A percentile compares a stretch with the other conserved stretches of the same genome.
phyloP scores from a whole-genome alignment of 2,797 vertebrate species.

The Morelia viridis region DNA sequence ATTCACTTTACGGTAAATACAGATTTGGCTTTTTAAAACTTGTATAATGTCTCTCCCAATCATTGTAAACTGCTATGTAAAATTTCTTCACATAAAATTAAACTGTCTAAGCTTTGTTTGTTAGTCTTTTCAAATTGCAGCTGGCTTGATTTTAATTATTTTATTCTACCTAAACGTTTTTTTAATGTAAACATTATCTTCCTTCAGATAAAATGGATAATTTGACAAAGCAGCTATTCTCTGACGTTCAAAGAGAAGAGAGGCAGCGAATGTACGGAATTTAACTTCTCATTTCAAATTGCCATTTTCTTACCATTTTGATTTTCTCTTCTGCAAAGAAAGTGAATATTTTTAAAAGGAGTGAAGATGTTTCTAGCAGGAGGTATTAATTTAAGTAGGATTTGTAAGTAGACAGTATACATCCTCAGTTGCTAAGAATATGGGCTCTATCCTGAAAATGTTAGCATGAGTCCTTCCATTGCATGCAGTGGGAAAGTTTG shows the following conservation, averaged over 20 bases:
- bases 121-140: background rate
- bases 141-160: background rate
- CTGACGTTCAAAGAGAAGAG: constrained; percentile 85
- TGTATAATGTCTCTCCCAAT: background rate
- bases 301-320: background rate
- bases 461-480: background rate
- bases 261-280: constrained; percentile 84
- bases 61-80: background rate
- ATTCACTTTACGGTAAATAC: background rate
- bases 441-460: background rate
- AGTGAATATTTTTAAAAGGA: background rate
- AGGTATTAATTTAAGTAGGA: background rate
- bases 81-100: background rate
- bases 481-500: background rate
- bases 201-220: constrained; percentile 85
- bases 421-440: background rate
- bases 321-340: constrained; percentile 30
- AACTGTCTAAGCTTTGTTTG: background rate
- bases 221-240: constrained; percentile 81
- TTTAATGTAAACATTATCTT: constrained; percentile 57
- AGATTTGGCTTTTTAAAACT: background rate
- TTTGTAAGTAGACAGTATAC: background rate
- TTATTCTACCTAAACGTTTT: constrained; percentile 8
- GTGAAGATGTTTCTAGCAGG: background rate
- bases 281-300: constrained; percentile 22